Conservation (phyloP, 2,797 vertebrate species). For the Myotis vivesi region DNA sequence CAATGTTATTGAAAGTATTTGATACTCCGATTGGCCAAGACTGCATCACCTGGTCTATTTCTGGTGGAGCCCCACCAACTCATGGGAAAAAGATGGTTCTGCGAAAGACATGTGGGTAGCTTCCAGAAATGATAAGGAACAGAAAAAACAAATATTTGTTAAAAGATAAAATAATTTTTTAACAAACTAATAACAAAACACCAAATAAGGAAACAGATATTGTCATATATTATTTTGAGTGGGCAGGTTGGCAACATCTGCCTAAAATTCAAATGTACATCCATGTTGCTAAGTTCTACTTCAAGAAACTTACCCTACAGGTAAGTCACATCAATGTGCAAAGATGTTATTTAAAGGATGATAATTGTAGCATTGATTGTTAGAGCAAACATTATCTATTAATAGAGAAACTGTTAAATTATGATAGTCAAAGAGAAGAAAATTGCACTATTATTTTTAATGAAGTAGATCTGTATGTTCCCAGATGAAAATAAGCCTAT, state of each 20-base stretch:
- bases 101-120: neutral
- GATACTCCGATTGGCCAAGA: neutral
- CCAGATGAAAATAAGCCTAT: slow-evolving; percentile 18
- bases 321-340: neutral
- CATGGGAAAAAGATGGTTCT: neutral
- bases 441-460: neutral
- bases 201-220: neutral
- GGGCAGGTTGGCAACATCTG: neutral
- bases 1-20: neutral
- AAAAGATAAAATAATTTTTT: neutral
- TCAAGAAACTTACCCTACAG: neutral
- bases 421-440: neutral
- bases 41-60: neutral
- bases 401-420: neutral
- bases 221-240: neutral
- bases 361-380: neutral
- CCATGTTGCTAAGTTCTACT: neutral
- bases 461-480: neutral
- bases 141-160: neutral
- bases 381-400: neutral
- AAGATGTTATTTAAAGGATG: neutral
- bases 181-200: neutral
- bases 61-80: neutral
- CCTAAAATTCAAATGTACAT: neutral
- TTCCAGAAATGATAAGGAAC: neutral